A percentile compares a stretch with the other conserved stretches of the same genome.
phyloP scores from a whole-genome alignment of 2,113 vertebrate genomes.

The Hepsetus odoe region DNA sequence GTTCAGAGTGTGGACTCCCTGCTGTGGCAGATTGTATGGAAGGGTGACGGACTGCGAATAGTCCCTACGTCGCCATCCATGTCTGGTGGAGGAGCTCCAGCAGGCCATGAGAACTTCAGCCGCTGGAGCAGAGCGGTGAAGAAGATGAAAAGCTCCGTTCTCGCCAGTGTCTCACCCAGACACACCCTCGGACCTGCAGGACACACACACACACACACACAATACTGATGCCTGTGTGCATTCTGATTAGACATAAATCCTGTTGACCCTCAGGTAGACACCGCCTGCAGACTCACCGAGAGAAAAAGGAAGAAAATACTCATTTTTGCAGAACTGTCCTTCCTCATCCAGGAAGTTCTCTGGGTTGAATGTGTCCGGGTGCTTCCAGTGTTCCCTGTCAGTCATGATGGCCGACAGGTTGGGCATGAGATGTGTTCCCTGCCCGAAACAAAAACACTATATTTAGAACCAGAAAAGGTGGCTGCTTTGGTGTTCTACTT shows the following conservation, averaged over 20 bases:
- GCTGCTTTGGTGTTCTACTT: too few species aligned
- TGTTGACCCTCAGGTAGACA: too few species aligned
- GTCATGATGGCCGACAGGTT: not conserved
- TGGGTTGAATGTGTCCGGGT: not conserved
- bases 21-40: constrained; percentile 26
- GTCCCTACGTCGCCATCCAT: constrained; percentile 38
- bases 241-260: too few species aligned
- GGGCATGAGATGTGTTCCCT: not conserved
- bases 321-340: not conserved
- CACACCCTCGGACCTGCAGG: not conserved
- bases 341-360: not conserved
- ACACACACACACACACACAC: too few species aligned
- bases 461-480: too few species aligned
- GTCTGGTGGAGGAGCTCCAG: not conserved
- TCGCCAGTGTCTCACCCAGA: constrained; percentile 65
- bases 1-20: constrained; percentile 27
- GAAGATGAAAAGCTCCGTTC: constrained; percentile 75
- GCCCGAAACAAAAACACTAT: not conserved
- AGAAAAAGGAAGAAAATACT: not conserved
- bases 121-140: constrained; percentile 75
- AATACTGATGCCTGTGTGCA: too few species aligned
- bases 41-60: constrained; percentile 26
- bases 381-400: not conserved
- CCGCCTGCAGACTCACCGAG: not conserved
- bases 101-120: constrained; percentile 68